phyloP scores from a whole-genome alignment of 1,140 invertebrate species.

The Drosophila jambulina region DNA sequence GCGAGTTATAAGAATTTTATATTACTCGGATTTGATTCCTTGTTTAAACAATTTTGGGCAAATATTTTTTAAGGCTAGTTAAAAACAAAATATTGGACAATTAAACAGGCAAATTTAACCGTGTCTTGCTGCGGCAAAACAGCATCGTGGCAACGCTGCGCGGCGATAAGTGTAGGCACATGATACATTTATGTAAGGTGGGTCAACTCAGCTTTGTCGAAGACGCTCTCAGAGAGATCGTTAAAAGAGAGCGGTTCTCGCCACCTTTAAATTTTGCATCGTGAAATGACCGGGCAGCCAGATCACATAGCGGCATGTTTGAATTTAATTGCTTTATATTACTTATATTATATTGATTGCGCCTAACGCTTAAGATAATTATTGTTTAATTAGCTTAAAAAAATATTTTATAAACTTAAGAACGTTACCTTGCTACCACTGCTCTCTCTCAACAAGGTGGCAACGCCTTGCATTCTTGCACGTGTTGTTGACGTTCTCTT shows the following conservation, averaged over 20 bases:
- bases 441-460: slow-evolving; percentile 4
- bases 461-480: slow-evolving; percentile 30
- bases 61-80: background rate
- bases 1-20: background rate
- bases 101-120: background rate
- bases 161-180: background rate
- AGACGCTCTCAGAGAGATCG: too few relatives aligned
- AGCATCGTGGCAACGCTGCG: background rate
- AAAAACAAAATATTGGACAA: background rate
- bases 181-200: too few relatives aligned
- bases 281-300: too few relatives aligned
- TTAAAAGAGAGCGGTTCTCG: too few relatives aligned
- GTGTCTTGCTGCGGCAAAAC: background rate
- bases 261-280: too few relatives aligned
- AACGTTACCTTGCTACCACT: background rate
- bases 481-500: slow-evolving; percentile 52
- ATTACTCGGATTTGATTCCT: background rate
- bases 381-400: background rate
- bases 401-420: background rate
- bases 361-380: background rate
- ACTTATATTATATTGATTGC: too few relatives aligned
- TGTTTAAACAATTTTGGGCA: background rate
- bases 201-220: too few relatives aligned
- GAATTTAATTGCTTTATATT: background rate
- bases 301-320: background rate